Percentiles rank a stretch among this genome's conserved stretches.
These are phyloP conservation scores for Paratrypauchen microcephalus DNA, from an alignment of 2,797 vertebrate species.

Conservation along the genomic window DNA sequence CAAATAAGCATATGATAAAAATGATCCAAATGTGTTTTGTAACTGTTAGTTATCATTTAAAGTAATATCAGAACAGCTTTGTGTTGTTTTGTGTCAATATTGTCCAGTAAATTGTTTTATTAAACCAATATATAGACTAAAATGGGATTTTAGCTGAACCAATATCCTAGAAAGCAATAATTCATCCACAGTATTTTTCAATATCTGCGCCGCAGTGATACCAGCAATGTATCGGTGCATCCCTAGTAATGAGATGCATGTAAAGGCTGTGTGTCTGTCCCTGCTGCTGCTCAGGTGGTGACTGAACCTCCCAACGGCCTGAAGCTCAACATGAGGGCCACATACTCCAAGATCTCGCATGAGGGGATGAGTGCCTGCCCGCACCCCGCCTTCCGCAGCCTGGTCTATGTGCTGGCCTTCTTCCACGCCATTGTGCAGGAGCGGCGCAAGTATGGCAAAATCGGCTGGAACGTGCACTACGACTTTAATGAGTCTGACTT, in stretches of 20 bases:
- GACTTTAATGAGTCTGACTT: constrained; percentile 99
- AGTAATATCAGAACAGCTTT: too few relatives aligned
- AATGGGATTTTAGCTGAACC: too few relatives aligned
- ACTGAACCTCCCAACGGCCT: constrained; percentile 94
- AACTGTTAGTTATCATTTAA: too few relatives aligned
- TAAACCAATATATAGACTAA: too few relatives aligned
- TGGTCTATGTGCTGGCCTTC: constrained; percentile 91
- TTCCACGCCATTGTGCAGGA: constrained; percentile 98
- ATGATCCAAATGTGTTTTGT: too few relatives aligned
- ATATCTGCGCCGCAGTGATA: too few relatives aligned
- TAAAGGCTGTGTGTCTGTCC: background rate
- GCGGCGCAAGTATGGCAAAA: constrained; percentile 94
- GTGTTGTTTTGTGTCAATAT: too few relatives aligned
- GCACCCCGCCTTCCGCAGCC: constrained; percentile 85
- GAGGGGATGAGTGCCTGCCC: constrained; percentile 82
- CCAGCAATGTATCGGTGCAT: too few relatives aligned
- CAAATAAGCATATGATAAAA: too few relatives aligned
- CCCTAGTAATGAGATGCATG: background rate
- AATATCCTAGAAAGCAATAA: too few relatives aligned
- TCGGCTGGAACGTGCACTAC: constrained; percentile 93
- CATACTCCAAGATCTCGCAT: constrained; percentile 87
- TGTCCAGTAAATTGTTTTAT: too few relatives aligned
- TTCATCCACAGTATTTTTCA: too few relatives aligned
- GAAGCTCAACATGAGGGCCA: constrained; percentile 93
- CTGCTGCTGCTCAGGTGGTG: constrained; percentile 82